Evolutionary conservation across 30 jellyfish, hydroid and myxozoan genomes (phyloP), one percentile per base, ranked within the genome.

Genomic region (Mastigias papua): DNA sequence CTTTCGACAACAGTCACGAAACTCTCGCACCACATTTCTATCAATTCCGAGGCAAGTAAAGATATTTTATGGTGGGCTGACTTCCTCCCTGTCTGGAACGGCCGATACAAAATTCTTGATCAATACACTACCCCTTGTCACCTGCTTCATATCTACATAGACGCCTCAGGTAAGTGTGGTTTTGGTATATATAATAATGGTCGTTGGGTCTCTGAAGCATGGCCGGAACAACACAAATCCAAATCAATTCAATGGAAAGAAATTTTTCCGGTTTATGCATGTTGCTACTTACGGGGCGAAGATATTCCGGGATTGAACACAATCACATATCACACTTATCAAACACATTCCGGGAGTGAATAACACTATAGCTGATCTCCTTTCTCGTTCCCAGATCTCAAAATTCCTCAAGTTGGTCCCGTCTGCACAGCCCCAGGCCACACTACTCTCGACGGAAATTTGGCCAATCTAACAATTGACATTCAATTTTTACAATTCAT

Each of bases 161-260:
- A 72, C 13, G 65, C 83, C 19, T 72, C 83, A 2, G 83, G 83
- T 13, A 15, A 72, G 66, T 26, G 4, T 11, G 83, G 83, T 13
- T 29, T 72, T 72, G 83, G 66, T 22, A 72, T 72, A 27, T 72
- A 72, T 34, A 6, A 6, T 29, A 72, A 33, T 4, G 83, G 83
- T 32, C 16, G 22, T 6, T 72, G 83, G 83, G 25, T 30, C 4
- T 8, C 83, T 11, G 30, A 72, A n/a, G 48, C 31, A 33, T 30
- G 83, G 83, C 83, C 66, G 2, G 16, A 21, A 32, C 11, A 15
- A 23, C 13, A 2, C 27, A 34, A 2, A 6, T 7, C 29, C 29
- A 32, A 29, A 2, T 72, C 83, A 72, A 35, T 72, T 9, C 67
- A 32, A 9, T 32, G 83, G 83, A 72, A 72, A 35, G 83, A 72